Base-by-base conservation (phyloP, 2,113 vertebrate species). In the Oryzias woworae region DNA sequence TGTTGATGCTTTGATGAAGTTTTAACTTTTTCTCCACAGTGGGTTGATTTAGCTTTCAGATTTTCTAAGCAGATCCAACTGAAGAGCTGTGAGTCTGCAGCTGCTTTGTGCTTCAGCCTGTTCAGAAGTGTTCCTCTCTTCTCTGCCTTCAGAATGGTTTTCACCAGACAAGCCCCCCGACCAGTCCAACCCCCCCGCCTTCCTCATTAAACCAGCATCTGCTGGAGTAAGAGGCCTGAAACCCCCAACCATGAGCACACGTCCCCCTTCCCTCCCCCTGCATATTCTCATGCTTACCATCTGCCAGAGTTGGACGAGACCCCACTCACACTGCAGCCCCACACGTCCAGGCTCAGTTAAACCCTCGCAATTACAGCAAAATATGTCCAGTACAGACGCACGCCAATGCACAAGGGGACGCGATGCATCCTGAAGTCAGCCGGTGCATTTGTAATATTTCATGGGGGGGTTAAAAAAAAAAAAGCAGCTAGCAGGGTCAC, bases 201-300 rank as follows among this genome's bases (percentile, higher is more conserved):
- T 81, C 47, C 83, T 86, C 62, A 65, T 90, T 86, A 88, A 85
- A 83, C 54, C 71, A 85, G 84, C 87, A 90, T 91, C 88, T 92
- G 90, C 87, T 84, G 75, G 78, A 71, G 69, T 77, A 86, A 84
- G 75, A 85, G 71, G 70, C 72, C 59, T 68, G 59, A 75, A 74
- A 41, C 78, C 64, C 75, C 60, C 62, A 1, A 71, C 58, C 45
- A 68, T 36, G 52, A 58, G 18, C 36, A 66, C 62, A 58, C 20
- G 52, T 65, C 75, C 16, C 56, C 42, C 52, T 48, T 20, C 66
- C 71, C 58, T 54, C 63, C 47, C 56, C 28, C 12, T 61, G 53
- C 69, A 69, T 71, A 83, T 75, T 84, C 77, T 84, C 50, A 47
- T 82, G 84, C 68, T 65, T 80, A 67, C 91, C 92, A 92, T 92